Conservation (phyloP, 2,113 vertebrate genomes). For the Grus americana region DNA sequence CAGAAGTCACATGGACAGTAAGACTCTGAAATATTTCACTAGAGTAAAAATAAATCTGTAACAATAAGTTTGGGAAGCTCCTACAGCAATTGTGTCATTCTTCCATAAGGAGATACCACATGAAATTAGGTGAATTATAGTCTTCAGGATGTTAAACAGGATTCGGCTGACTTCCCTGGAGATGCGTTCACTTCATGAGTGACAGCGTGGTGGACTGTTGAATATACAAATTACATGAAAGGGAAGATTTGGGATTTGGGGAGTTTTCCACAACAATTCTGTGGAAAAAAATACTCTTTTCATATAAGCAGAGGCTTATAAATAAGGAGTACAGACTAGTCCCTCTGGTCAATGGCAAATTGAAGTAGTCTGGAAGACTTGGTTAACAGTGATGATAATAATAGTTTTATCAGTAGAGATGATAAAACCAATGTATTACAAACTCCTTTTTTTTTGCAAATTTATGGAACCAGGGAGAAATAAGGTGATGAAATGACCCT, state of each 20-base stretch:
- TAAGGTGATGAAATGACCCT: not conserved
- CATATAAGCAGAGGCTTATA: not conserved
- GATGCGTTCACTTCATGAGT: not conserved
- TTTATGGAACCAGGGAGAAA: not conserved
- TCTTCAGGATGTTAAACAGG: not conserved
- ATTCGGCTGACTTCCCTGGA: not conserved
- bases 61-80: not conserved
- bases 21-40: not conserved
- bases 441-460: not conserved
- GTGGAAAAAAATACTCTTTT: not conserved
- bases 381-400: not conserved
- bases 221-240: not conserved
- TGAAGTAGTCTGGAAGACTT: not conserved
- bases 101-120: not conserved
- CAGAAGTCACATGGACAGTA: not conserved
- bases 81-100: not conserved
- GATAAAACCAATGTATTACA: not conserved
- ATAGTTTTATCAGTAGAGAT: not conserved
- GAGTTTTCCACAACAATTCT: not conserved
- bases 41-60: not conserved
- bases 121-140: not conserved
- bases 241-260: not conserved
- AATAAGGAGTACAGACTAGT: not conserved
- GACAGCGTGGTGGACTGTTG: not conserved
- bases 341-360: not conserved